Percentiles rank a stretch among this genome's conserved stretches.
Conservation (phyloP, 2,113 vertebrate genomes). For the Ptychochromis oligacanthus region DNA sequence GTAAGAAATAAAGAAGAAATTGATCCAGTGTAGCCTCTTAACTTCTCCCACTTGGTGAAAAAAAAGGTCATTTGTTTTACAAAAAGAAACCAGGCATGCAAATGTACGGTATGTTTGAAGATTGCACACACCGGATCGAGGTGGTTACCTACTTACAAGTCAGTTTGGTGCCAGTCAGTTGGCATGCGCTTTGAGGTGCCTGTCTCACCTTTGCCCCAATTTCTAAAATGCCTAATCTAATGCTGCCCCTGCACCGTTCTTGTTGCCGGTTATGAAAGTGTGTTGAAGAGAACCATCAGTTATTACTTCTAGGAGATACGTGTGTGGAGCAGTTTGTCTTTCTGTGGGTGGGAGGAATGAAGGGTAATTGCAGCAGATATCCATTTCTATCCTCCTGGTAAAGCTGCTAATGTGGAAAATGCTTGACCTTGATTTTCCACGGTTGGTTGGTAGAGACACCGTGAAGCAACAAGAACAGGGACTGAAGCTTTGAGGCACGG, state of each 20-base stretch:
- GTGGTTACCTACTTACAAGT: slow-evolving; percentile 1
- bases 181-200: slow-evolving; percentile 10
- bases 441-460: slow-evolving; percentile 53
- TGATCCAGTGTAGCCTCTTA: neutral
- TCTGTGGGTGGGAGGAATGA: neutral
- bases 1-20: slow-evolving; percentile 13
- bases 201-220: slow-evolving; percentile 36
- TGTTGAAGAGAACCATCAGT: slow-evolving; percentile 50
- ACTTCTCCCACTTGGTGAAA: neutral
- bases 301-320: neutral
- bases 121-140: neutral
- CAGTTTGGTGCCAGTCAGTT: slow-evolving; percentile 51
- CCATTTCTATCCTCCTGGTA: slow-evolving; percentile 66
- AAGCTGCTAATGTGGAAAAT: slow-evolving; percentile 77
- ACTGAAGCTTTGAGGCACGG: neutral
- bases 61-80: neutral
- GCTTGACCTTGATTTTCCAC: slow-evolving; percentile 74
- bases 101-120: slow-evolving; percentile 16
- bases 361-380: slow-evolving; percentile 62
- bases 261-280: slow-evolving; percentile 41
- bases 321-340: slow-evolving; percentile 34
- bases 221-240: slow-evolving; percentile 38
- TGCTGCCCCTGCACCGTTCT: slow-evolving; percentile 40
- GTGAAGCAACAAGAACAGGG: slow-evolving; percentile 40
- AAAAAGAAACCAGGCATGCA: neutral